phyloP scores from a whole-genome alignment of 2,797 vertebrate genomes.

The Myotis findleyi region DNA sequence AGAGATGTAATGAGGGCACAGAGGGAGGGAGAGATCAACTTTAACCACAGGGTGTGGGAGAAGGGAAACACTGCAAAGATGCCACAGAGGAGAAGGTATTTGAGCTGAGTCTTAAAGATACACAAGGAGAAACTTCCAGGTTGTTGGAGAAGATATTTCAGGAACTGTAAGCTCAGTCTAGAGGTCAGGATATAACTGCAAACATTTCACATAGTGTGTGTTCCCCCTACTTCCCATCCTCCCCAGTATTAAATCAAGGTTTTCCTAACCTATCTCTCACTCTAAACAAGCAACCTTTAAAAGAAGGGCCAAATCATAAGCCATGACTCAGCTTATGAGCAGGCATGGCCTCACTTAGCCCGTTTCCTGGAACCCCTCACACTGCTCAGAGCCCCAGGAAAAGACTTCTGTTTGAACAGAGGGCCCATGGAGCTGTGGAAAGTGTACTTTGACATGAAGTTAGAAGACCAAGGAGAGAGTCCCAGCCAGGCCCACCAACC shows the following conservation, averaged over 20 bases:
- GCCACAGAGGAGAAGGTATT: background rate
- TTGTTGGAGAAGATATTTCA: conserved; percentile 18
- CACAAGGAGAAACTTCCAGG: background rate
- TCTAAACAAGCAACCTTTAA: background rate
- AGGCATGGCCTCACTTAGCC: background rate
- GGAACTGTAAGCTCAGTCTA: background rate
- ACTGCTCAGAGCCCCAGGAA: background rate
- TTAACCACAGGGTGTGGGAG: background rate
- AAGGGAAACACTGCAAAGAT: background rate
- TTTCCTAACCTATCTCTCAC: background rate
- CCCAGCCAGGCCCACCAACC: background rate
- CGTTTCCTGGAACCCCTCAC: background rate
- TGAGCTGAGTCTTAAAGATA: conserved; percentile 15
- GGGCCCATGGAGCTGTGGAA: background rate
- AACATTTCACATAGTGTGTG: background rate
- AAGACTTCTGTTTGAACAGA: background rate
- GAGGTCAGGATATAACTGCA: background rate
- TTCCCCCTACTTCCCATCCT: background rate
- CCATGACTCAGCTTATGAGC: background rate
- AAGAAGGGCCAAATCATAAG: background rate
- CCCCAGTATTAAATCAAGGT: background rate
- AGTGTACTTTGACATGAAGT: background rate
- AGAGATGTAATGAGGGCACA: background rate
- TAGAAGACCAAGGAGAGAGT: background rate
- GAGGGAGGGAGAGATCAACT: background rate